Base-by-base conservation (phyloP, 2,797 vertebrate species). In the Syngnathus acus region DNA sequence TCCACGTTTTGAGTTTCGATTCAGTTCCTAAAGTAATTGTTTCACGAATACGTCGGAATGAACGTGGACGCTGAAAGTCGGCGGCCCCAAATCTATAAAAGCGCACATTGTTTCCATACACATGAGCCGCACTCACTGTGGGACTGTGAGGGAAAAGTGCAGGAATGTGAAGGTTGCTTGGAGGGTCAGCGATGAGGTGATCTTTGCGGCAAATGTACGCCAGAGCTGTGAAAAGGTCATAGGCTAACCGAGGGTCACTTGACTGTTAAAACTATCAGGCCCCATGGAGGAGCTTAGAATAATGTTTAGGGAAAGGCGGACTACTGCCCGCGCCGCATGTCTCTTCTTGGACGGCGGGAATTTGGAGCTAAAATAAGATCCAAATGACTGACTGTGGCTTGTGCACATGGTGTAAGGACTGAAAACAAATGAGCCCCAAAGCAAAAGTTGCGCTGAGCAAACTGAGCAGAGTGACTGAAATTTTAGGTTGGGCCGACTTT, bases 221-320 rank as follows among this genome's bases (percentile, higher is more conserved):
- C 68, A 78, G 78, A 68, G 76, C 77, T 85, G 83, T 85, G 80
- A 77, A 83, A 75, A 85, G 89, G 93, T 94, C 93, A 95, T 90
- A 93, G 94, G 94, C 92, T 91, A 93, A 92, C 90, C 89, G 80
- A 82, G 90, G 94, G 93, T 95, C 94, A 93, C 65, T 80, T 73
- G 88, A 89, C 88, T 90, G 87, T 86, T 88, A 85, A 88, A 91
- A 87, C 84, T 78, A 88, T 88, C 85, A 86, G 87, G 78, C 77
- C 78, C 78, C 80, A 78, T 84, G 82, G 87, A 73, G 58, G 77
- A 84, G 89, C 91, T 93, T 92, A 91, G 77, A 59, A 90, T 88
- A 91, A 93, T 90, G 87, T 92, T 91, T 89, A 76, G 80, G 78
- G 79, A 75, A 76, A 79, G 81, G 69, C 69, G 81, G 82, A 84